Evolutionary conservation across 2,888 invertebrate genomes (phyloP).

Genomic region (Laspeyria flexula): DNA sequence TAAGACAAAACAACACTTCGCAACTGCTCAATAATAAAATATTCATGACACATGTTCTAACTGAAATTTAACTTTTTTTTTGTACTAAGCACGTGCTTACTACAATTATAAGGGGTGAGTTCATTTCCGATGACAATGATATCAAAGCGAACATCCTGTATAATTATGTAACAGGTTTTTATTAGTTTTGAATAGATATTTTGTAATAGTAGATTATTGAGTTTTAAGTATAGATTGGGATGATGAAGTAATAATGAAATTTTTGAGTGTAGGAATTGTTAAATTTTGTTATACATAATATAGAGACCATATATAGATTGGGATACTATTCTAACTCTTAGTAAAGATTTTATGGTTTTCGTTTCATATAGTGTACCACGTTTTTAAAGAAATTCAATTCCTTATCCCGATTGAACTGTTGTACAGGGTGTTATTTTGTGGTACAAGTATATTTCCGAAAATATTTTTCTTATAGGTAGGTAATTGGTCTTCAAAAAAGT

Average conservation of each 20-base stretch:
- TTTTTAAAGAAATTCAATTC: too few species aligned
- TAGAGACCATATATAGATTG: too few species aligned
- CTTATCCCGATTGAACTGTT: too few species aligned
- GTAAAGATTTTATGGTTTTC: too few species aligned
- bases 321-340: too few species aligned
- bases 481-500: too few species aligned
- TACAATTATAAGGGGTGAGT: slow-evolving; percentile 72
- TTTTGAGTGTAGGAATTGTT: background rate
- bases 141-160: slow-evolving; percentile 61
- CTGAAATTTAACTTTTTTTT: slow-evolving; percentile 48
- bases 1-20: background rate
- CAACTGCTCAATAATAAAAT: slow-evolving; percentile 18
- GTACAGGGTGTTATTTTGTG: too few species aligned
- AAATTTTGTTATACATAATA: background rate
- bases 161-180: slow-evolving; percentile 35
- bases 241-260: background rate
- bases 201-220: slow-evolving; percentile 4
- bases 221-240: background rate
- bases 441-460: too few species aligned
- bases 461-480: too few species aligned
- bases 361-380: too few species aligned
- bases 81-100: slow-evolving; percentile 62
- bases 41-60: slow-evolving; percentile 39
- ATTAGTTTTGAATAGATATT: slow-evolving; percentile 3
- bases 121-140: slow-evolving; percentile 80